These are phyloP conservation scores for Heliconius melpomene DNA, from an alignment of 1,140 invertebrate species.

Conservation along the genomic window DNA sequence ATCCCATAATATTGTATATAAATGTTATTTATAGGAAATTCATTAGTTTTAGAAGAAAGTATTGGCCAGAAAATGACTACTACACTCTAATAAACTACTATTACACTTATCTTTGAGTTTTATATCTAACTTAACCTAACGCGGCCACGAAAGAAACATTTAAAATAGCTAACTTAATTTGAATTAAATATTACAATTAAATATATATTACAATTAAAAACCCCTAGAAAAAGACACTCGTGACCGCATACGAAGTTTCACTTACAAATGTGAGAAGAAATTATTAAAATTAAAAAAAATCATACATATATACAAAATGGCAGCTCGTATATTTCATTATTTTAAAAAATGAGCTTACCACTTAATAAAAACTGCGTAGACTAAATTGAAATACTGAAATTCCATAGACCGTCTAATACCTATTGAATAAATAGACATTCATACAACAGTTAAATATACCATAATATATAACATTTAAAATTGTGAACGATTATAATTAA, in stretches of 20 bases:
- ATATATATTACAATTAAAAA: neutral
- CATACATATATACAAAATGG: constrained; percentile 11
- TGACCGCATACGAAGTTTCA: constrained; percentile 1
- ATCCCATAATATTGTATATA: neutral
- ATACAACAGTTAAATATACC: constrained; percentile 7
- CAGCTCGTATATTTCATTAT: no score
- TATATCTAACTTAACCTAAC: neutral
- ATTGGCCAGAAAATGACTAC: constrained; percentile 12
- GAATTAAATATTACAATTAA: constrained; percentile 1
- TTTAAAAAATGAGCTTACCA: neutral
- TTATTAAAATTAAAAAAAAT: neutral
- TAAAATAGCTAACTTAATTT: neutral
- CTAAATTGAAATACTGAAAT: constrained; percentile 2
- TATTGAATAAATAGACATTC: constrained; percentile 2
- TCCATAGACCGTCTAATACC: neutral
- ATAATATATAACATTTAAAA: neutral
- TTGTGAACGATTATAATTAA: neutral
- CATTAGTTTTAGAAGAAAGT: neutral
- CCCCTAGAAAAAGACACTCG: neutral
- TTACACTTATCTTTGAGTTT: constrained; percentile 13
- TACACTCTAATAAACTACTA: constrained; percentile 4
- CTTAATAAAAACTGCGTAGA: neutral
- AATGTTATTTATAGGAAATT: neutral
- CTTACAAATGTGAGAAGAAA: constrained; percentile 2
- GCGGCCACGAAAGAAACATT: neutral